Evolutionary conservation across 1,140 invertebrate species (phyloP).

Genomic region (Augochlora pura): DNA sequence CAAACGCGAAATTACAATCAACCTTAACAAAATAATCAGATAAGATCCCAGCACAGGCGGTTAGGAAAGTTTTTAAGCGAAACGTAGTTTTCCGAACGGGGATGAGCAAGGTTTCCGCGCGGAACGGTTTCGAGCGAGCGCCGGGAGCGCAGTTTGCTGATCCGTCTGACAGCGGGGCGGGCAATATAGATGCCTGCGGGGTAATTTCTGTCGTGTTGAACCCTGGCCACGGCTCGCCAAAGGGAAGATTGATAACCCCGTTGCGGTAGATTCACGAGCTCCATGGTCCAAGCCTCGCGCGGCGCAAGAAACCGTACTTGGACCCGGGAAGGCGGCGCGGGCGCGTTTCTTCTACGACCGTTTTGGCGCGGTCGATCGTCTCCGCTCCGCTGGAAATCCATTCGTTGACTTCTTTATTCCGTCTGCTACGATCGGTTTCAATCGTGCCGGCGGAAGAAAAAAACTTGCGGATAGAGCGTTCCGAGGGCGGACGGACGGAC

Average conservation of each 20-base stretch:
- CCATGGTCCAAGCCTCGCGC: background rate
- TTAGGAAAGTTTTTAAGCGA: too few species aligned
- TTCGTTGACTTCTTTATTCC: background rate
- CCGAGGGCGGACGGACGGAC: too few species aligned
- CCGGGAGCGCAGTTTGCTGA: conserved; percentile 12
- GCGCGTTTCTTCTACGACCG: conserved; percentile 5
- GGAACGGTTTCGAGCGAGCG: too few species aligned
- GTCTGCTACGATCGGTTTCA: background rate
- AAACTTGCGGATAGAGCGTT: too few species aligned
- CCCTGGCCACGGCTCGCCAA: background rate
- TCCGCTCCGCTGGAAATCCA: background rate
- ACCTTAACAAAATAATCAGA: too few species aligned
- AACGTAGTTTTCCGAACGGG: too few species aligned
- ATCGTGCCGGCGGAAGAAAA: background rate
- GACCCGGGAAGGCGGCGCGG: background rate
- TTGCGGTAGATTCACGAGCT: background rate
- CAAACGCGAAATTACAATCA: too few species aligned
- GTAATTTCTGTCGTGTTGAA: conserved; percentile 38
- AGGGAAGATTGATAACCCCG: conserved; percentile 35
- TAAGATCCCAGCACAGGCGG: too few species aligned
- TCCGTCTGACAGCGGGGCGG: background rate
- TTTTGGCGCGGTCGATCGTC: conserved; percentile 10
- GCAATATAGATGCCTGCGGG: conserved; percentile 13
- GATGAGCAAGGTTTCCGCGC: too few species aligned
- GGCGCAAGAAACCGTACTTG: conserved; percentile 8